phyloP scores from a whole-genome alignment of 2,797 vertebrate species.

The Clarias laeviceps region DNA sequence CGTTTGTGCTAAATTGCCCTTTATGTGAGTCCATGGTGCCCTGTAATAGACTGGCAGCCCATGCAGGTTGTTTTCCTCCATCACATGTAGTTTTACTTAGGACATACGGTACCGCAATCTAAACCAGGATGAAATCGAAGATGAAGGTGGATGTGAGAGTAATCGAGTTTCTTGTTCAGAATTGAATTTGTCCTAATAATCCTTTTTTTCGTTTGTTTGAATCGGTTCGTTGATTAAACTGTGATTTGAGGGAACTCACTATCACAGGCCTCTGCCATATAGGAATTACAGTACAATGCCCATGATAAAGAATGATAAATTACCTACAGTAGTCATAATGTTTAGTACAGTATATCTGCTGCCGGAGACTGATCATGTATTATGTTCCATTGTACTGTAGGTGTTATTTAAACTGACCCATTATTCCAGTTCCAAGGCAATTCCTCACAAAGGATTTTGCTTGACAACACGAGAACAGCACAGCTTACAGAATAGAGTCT shows the following conservation, averaged over 20 bases:
- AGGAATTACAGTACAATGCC: not conserved
- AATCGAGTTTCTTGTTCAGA: not conserved
- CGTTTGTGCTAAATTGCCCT: not conserved
- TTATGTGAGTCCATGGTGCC: not conserved
- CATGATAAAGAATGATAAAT: not conserved
- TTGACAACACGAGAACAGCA: not conserved
- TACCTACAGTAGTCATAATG: not conserved
- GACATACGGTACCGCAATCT: not conserved
- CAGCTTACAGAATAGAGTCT: not conserved
- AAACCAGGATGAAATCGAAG: not conserved
- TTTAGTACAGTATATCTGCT: not conserved
- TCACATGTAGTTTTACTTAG: not conserved
- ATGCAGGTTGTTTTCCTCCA: not conserved
- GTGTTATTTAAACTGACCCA: not conserved
- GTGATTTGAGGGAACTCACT: not conserved
- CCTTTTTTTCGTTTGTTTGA: not conserved
- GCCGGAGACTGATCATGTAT: not conserved
- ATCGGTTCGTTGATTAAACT: not conserved
- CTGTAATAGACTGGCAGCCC: not conserved
- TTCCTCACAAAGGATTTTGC: not conserved
- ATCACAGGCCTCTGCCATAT: not conserved
- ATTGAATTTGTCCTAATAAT: not conserved
- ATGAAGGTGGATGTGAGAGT: not conserved
- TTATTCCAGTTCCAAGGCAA: not conserved
- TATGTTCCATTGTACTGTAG: not conserved